Evolutionary conservation across 2,888 invertebrate species (phyloP).

Genomic region (Dryomyza anilis): DNA sequence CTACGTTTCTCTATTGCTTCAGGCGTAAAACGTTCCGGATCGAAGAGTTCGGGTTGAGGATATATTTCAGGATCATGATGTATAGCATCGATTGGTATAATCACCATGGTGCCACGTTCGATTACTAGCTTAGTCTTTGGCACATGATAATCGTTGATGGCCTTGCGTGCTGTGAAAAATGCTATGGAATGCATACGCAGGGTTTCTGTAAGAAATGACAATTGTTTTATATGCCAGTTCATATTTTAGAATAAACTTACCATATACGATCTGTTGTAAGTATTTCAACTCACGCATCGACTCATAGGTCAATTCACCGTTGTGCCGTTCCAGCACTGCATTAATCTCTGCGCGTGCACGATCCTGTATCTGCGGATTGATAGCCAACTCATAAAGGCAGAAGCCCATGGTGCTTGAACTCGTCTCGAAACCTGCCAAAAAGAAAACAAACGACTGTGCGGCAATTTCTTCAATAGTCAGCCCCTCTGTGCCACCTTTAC

Average conservation of each 20-base stretch:
- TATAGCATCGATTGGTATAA: conserved; percentile 64
- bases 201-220: conserved; percentile 61
- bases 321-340: conserved; percentile 39
- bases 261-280: conserved; percentile 45
- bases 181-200: conserved; percentile 62
- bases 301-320: conserved; percentile 46
- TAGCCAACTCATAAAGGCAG: conserved; percentile 47
- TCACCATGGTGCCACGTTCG: conserved; percentile 63
- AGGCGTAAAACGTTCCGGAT: conserved; percentile 61
- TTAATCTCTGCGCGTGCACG: conserved; percentile 46
- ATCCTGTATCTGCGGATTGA: conserved; percentile 47
- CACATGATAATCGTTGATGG: conserved; percentile 52
- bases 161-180: conserved; percentile 51
- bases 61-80: conserved; percentile 61
- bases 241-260: conserved; percentile 33
- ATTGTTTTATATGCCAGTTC: not conserved
- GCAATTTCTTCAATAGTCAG: conserved; percentile 63
- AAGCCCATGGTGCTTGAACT: conserved; percentile 63
- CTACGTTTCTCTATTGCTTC: conserved; percentile 48
- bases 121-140: conserved; percentile 55
- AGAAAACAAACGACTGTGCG: conserved; percentile 66
- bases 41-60: conserved; percentile 60
- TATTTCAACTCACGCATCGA: conserved; percentile 47
- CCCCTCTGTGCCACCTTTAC: conserved; percentile 38
- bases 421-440: conserved; percentile 65